Evolutionary conservation across 1,140 invertebrate genomes (phyloP), one percentile per base, ranked within the genome.

Genomic region (Pectinophora gossypiella): DNA sequence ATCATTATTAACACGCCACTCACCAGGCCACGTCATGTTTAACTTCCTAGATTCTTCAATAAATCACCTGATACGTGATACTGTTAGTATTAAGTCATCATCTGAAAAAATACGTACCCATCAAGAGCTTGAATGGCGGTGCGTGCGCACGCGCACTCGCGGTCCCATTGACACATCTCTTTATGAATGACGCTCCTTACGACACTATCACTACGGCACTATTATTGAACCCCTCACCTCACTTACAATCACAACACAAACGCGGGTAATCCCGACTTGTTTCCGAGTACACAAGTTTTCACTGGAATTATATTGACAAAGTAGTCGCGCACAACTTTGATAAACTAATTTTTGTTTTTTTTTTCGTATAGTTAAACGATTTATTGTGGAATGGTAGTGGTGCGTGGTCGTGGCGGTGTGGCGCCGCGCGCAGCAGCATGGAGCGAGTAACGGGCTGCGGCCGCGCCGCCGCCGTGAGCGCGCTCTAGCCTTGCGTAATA

Each of bases 81-180:
- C n/a, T n/a, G n/a, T n/a, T n/a, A n/a, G n/a, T n/a, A n/a, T n/a
- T n/a, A n/a, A n/a, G n/a, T n/a, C n/a, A n/a, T n/a, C n/a, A n/a
- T n/a, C n/a, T n/a, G n/a, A 58, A 59, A 65, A 58, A 50, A 57
- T 50, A 68, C 76, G 51, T 55, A 78, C 77, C 77, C 75, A 81
- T 66, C 63, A 60, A 56, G 45, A 43, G 58, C 61, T 45, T 66
- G 67, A 69, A 72, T 74, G 65, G 64, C n/a, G 5, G 36, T n/a
- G 18, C 15, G 15, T 23, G 44, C 45, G 63, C 72, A 61, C 64
- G 68, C 69, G 66, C 64, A 72, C 35, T 51, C 32, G 43, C 32
- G 48, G 61, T 56, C 70, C 76, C 76, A 82, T 82, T 82, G 72
- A 82, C 72, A 77, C 72, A 79, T 78, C 66, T 68, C 65, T 22